phyloP scores from a whole-genome alignment of 1,140 invertebrate species.

The Lepidurus couesii region DNA sequence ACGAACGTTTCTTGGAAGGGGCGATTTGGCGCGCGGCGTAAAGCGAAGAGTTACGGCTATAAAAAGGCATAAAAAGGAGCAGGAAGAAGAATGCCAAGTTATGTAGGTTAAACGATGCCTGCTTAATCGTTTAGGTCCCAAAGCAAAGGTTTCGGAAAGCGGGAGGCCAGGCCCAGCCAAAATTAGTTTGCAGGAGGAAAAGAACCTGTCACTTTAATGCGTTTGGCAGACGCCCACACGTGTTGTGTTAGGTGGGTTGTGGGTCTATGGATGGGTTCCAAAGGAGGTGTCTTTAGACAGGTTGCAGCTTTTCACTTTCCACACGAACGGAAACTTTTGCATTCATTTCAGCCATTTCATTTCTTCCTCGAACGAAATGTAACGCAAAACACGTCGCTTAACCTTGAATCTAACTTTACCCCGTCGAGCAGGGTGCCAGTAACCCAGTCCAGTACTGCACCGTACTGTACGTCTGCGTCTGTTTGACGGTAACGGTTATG shows the following conservation, averaged over 20 bases:
- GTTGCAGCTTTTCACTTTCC: constrained; percentile 11
- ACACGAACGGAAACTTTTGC: background rate
- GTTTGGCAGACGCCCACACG: constrained; percentile 16
- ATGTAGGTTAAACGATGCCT: background rate
- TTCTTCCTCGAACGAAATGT: background rate
- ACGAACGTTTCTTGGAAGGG: no score
- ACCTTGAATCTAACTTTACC: constrained; percentile 11
- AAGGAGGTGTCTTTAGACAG: constrained; percentile 12
- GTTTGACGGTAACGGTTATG: no score
- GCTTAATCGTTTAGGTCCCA: constrained; percentile 3
- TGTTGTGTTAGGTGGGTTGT: background rate
- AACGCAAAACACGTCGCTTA: background rate
- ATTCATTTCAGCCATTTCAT: background rate
- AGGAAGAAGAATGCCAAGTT: background rate
- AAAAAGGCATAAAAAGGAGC: background rate
- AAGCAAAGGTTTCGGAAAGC: background rate
- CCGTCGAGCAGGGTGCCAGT: background rate
- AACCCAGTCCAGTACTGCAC: no score
- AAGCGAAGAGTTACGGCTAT: background rate
- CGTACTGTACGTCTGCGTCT: no score
- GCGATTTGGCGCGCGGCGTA: background rate
- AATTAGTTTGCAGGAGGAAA: background rate
- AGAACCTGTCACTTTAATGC: constrained; percentile 22
- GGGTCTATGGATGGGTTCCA: background rate
- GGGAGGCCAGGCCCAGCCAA: background rate